phyloP scores from a whole-genome alignment of 1,140 invertebrate genomes.

The Carcinoscorpius rotundicauda region DNA sequence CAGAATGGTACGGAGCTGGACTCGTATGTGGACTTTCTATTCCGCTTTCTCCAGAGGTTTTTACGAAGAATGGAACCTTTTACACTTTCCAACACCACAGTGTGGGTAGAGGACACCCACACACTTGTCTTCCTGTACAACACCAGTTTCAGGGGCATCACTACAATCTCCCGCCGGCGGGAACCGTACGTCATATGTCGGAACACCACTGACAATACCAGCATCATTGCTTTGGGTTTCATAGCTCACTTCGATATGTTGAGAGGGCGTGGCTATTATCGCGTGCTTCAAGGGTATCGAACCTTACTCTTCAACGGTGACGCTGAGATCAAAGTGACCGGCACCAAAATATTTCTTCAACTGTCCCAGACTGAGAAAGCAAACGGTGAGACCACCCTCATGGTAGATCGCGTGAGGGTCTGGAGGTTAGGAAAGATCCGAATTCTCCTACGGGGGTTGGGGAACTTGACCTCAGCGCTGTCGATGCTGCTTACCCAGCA shows the following conservation, averaged over 20 bases:
- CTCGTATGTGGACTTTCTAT: slow-evolving; percentile 27
- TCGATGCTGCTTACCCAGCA: slow-evolving; percentile 22
- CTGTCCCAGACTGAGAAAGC: slow-evolving; percentile 21
- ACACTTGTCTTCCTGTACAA: slow-evolving; percentile 24
- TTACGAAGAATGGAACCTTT: slow-evolving; percentile 23
- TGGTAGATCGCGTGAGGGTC: slow-evolving; percentile 20
- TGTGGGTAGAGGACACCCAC: slow-evolving; percentile 24
- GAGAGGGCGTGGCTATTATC: slow-evolving; percentile 21
- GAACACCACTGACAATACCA: slow-evolving; percentile 12
- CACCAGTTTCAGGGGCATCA: slow-evolving; percentile 22
- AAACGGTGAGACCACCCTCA: slow-evolving; percentile 13
- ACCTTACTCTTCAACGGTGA: slow-evolving; percentile 27
- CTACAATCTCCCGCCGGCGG: slow-evolving; percentile 23
- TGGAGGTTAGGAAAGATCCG: slow-evolving; percentile 24
- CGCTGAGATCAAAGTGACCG: slow-evolving; percentile 22
- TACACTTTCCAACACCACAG: slow-evolving; percentile 23
- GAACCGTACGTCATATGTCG: slow-evolving; percentile 25
- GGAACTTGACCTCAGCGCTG: slow-evolving; percentile 25
- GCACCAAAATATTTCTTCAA: slow-evolving; percentile 23
- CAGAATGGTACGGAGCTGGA: slow-evolving; percentile 26
- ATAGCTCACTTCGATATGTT: slow-evolving; percentile 24
- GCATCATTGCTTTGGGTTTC: slow-evolving; percentile 23
- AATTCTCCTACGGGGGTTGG: slow-evolving; percentile 23
- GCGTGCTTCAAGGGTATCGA: slow-evolving; percentile 25
- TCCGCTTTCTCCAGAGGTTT: slow-evolving; percentile 23